Conservation (phyloP, 2,797 vertebrate genomes). For the Crax fasciolata region DNA sequence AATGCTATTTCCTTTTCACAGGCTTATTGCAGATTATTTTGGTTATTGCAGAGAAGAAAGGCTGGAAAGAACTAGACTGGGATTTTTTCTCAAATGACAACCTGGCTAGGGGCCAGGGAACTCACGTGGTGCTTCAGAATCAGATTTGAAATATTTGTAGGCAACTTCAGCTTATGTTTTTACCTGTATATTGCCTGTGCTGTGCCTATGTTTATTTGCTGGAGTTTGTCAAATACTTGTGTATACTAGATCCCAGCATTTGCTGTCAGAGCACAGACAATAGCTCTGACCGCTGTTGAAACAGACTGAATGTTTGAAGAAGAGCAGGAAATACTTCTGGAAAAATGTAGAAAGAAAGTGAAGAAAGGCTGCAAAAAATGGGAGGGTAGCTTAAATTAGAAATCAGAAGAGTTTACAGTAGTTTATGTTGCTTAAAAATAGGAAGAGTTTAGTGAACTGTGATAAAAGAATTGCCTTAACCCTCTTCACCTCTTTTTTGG, state of each 20-base stretch:
- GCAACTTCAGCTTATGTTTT: background rate
- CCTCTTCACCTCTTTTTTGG: background rate
- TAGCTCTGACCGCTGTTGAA: background rate
- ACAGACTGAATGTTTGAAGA: background rate
- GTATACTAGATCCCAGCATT: background rate
- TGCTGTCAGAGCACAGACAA: background rate
- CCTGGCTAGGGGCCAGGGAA: background rate
- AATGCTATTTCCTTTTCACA: background rate
- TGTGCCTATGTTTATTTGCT: background rate
- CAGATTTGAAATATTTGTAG: background rate
- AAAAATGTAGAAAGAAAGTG: background rate
- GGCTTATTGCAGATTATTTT: background rate
- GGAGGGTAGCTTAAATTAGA: background rate
- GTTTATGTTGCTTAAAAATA: background rate
- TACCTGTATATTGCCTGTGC: background rate
- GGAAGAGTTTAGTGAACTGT: background rate
- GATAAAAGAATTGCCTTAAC: background rate
- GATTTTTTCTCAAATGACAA: conserved; percentile 3
- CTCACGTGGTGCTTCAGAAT: background rate
- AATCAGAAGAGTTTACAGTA: background rate
- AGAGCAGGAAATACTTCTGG: background rate
- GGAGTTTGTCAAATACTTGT: background rate
- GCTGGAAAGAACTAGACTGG: background rate
- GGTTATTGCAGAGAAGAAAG: background rate
- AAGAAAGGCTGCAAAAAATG: background rate